phyloP scores from a whole-genome alignment of 2,888 invertebrate genomes.

The Pelosia muscerda region DNA sequence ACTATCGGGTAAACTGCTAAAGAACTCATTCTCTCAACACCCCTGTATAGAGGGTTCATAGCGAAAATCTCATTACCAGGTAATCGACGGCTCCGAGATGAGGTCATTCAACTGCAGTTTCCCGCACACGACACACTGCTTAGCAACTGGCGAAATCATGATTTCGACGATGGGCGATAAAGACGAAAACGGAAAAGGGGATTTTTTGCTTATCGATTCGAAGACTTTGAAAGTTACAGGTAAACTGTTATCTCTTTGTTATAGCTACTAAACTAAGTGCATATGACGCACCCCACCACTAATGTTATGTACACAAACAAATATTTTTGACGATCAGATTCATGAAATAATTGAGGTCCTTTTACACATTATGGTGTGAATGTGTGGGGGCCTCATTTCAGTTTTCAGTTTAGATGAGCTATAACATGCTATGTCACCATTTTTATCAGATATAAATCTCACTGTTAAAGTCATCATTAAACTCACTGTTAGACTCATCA shows the following conservation, averaged over 20 bases:
- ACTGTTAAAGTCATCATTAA: conserved; percentile 25
- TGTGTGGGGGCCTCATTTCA: too few species aligned
- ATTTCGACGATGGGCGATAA: conserved; percentile 97
- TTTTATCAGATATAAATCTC: conserved; percentile 48
- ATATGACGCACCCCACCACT: too few species aligned
- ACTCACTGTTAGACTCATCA: conserved; percentile 15
- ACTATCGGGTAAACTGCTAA: conserved; percentile 50
- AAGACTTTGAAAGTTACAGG: conserved; percentile 92
- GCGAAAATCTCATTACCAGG: conserved; percentile 86
- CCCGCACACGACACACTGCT: conserved; percentile 97
- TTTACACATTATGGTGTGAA: too few species aligned
- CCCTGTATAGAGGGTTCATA: conserved; percentile 64
- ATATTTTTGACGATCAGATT: too few species aligned
- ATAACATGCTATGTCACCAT: conserved; percentile 41
- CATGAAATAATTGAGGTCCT: too few species aligned
- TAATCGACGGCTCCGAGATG: conserved; percentile 93
- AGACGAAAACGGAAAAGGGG: conserved; percentile 94
- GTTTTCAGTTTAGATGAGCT: too few species aligned
- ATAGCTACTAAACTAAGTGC: too few species aligned
- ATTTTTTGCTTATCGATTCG: conserved; percentile 95
- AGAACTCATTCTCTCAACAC: conserved; percentile 50
- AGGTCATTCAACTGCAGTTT: conserved; percentile 92
- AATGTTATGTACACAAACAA: too few species aligned
- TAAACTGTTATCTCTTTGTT: too few species aligned
- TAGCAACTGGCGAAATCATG: conserved; percentile 97